phyloP scores from a whole-genome alignment of 2,888 invertebrate genomes.

The Lamellibrachia columna region DNA sequence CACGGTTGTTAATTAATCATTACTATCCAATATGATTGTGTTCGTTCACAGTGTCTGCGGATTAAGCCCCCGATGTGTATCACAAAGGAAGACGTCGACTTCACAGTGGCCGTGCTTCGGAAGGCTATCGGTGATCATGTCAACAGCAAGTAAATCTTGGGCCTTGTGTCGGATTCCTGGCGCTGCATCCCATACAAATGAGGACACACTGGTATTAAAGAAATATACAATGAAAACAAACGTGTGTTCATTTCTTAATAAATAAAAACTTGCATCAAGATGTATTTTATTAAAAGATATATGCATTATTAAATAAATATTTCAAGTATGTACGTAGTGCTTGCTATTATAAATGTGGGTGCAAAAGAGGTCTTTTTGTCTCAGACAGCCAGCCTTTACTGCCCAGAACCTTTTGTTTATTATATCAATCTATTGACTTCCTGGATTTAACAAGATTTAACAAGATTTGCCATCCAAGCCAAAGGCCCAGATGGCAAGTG shows the following conservation, averaged over 20 bases:
- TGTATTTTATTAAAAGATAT: not conserved
- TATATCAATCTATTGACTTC: not conserved
- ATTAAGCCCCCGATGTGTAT: slow-evolving; percentile 97
- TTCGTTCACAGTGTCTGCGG: slow-evolving; percentile 79
- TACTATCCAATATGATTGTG: not conserved
- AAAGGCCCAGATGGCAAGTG: too few relatives aligned
- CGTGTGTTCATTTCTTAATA: not conserved
- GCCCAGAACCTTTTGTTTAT: not conserved
- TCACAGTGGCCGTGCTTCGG: slow-evolving; percentile 55
- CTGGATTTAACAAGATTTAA: not conserved
- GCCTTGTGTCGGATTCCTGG: not conserved
- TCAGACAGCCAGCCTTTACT: not conserved
- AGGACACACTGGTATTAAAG: too few relatives aligned
- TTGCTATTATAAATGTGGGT: not conserved
- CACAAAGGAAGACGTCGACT: slow-evolving; percentile 82
- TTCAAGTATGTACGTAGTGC: not conserved
- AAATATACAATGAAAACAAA: not conserved
- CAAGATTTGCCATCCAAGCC: too few relatives aligned
- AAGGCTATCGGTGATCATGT: slow-evolving; percentile 44
- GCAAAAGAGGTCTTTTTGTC: not conserved
- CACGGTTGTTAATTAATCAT: too few relatives aligned
- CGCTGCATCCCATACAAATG: not conserved
- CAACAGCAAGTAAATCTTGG: not conserved
- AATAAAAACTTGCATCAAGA: not conserved
- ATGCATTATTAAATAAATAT: not conserved